Percentiles rank a stretch among this genome's conserved stretches.
phyloP scores from a whole-genome alignment of 1,140 invertebrate genomes.

The Trissolcus basalis region DNA sequence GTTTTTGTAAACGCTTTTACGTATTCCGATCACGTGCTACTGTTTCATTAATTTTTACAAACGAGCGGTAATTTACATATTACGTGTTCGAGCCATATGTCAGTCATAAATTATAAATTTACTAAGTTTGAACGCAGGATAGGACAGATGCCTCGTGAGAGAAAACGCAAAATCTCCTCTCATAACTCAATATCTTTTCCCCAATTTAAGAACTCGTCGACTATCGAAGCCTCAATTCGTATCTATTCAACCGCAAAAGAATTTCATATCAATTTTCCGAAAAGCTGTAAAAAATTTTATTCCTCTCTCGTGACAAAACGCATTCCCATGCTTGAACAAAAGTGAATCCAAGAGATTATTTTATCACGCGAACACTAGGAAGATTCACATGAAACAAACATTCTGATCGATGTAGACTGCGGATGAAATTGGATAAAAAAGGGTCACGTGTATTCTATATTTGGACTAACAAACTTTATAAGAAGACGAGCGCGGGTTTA shows the following conservation, averaged over 20 bases:
- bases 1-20: conserved; percentile 14
- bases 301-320: conserved; percentile 11
- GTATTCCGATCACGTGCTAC: no score
- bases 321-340: conserved; percentile 13
- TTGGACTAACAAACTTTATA: no score
- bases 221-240: conserved; percentile 34
- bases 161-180: conserved; percentile 20
- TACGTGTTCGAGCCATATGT: conserved; percentile 24
- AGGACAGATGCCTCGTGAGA: conserved; percentile 30
- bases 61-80: conserved; percentile 26
- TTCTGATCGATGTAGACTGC: conserved; percentile 16
- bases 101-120: conserved; percentile 45
- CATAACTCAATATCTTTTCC: conserved; percentile 41
- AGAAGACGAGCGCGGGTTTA: no score
- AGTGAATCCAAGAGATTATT: conserved; percentile 17
- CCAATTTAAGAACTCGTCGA: conserved; percentile 30
- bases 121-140: conserved; percentile 15
- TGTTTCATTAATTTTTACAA: conserved; percentile 25
- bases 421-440: no score
- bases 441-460: no score
- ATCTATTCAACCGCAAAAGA: conserved; percentile 31
- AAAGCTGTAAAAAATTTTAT: conserved; percentile 13
- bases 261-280: conserved; percentile 35
- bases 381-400: conserved; percentile 18
- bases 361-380: conserved; percentile 18